Percentiles rank a stretch among this genome's conserved stretches.
Evolutionary conservation across 2,113 vertebrate species (phyloP).

Genomic region (Neotoma lepida): DNA sequence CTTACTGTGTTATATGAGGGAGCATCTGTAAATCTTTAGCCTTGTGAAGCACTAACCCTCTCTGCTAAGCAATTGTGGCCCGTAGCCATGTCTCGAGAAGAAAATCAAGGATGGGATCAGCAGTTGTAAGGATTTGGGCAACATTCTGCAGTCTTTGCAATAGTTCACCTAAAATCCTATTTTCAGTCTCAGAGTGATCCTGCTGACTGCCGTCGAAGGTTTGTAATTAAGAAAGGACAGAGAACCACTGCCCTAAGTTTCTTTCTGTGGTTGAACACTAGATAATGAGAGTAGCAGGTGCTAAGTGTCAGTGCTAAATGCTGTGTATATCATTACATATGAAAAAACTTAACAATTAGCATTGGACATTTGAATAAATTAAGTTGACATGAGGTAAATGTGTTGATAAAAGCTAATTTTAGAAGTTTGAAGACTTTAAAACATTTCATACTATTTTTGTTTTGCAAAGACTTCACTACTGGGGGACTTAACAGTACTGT

Average conservation of each 20-base stretch:
- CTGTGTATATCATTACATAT: conserved; percentile 90
- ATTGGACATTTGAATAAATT: conserved; percentile 91
- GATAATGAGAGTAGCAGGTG: conserved; percentile 90
- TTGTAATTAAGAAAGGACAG: conserved; percentile 90
- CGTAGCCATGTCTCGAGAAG: conserved; percentile 90
- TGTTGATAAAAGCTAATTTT: conserved; percentile 91
- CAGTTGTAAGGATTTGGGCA: conserved; percentile 87
- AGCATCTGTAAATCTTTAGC: conserved; percentile 92
- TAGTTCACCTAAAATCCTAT: conserved; percentile 90
- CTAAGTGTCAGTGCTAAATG: conserved; percentile 92
- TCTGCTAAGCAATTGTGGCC: conserved; percentile 91
- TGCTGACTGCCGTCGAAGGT: conserved; percentile 88
- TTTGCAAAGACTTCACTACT: conserved; percentile 88
- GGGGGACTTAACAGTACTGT: conserved; percentile 88
- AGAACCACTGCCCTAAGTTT: conserved; percentile 88
- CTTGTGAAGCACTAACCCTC: conserved; percentile 91
- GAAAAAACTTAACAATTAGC: conserved; percentile 87
- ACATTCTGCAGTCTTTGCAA: conserved; percentile 89
- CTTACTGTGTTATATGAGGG: conserved; percentile 99
- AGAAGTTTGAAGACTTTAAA: conserved; percentile 89
- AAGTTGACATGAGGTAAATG: conserved; percentile 90
- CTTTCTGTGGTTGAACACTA: conserved; percentile 90
- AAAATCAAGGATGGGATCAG: conserved; percentile 89
- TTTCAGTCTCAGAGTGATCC: conserved; percentile 89
- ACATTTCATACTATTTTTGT: conserved; percentile 90